These are phyloP conservation scores for Lottia gigantea DNA, from an alignment of 2,888 invertebrate genomes.

Conservation along the genomic window DNA sequence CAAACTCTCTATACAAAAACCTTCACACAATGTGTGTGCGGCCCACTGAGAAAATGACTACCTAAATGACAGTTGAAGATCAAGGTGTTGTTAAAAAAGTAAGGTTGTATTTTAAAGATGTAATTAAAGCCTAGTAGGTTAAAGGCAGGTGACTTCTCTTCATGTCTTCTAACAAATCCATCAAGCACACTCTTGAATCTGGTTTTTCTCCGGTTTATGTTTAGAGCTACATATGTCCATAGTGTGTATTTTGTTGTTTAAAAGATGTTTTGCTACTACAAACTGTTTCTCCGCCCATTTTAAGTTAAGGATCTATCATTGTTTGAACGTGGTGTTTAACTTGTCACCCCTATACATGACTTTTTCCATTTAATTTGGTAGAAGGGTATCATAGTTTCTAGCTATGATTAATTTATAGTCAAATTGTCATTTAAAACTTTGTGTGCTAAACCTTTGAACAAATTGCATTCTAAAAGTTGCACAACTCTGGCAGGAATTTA, in stretches of 20 bases:
- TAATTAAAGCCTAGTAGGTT: not conserved
- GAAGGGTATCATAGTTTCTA: not conserved
- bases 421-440: too few species aligned
- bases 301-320: not conserved
- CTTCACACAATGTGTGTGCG: not conserved
- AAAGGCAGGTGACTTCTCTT: slow-evolving; percentile 1
- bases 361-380: slow-evolving; percentile 1
- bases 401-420: too few species aligned
- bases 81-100: slow-evolving; percentile 5
- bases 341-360: not conserved
- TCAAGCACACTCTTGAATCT: not conserved
- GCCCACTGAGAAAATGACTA: slow-evolving; percentile 5
- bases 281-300: slow-evolving; percentile 1
- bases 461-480: too few species aligned
- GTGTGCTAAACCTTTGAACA: too few species aligned
- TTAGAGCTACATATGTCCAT: not conserved
- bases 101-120: slow-evolving; percentile 1
- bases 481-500: too few species aligned
- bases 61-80: not conserved
- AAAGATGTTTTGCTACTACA: slow-evolving; percentile 10
- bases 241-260: not conserved
- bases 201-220: not conserved
- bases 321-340: not conserved
- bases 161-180: slow-evolving; percentile 3
- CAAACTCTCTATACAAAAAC: not conserved